Base-by-base conservation (phyloP, 2,888 invertebrate genomes). In the Tetragnatha montana region DNA sequence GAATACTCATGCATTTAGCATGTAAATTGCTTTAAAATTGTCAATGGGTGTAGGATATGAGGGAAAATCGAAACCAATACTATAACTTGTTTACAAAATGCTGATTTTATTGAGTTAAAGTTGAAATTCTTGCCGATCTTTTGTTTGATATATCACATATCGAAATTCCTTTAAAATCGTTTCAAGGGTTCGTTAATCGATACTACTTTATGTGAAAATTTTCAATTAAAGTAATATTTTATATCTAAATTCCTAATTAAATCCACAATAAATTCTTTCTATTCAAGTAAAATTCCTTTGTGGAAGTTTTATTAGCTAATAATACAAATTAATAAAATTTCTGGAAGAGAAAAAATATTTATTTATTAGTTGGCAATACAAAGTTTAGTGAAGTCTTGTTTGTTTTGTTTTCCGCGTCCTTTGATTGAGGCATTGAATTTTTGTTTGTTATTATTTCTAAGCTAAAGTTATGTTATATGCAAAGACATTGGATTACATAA, bases 401-500 rank as follows among this genome's bases (percentile, higher is more conserved):
- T 21, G 8, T 47, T 35, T 35, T 74, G 14, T 14, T 17, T 49
- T 81, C 19, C 12, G n/a, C 19, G 35, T 35, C 35, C 35, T 35
- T 35, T 60, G 60, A 14, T 1, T 60, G 60, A 14, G 1, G 49
- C 47, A 19, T 81, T 12, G 21, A 21, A 50, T n/a, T 81, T 81
- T 81, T 81, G 50, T 35, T 81, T 17, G n/a, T 22, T 12, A 80
- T 10, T 71, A 8, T 49, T 49, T 84, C 50, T 14, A 21, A 22
- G 70, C 69, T 19, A 19, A 49, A 73, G 79, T 21, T 17, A 89
- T 89, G 88, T 80, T 80, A 35, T 84, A 89, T 49, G 22, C 68
- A 10, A 80, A 71, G 6, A 74, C 82, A n/a, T 75, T 84, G 74
- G 88, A 89, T 81, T 89, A 86, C 22, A 19, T 85, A 68, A 89